Conservation (phyloP, 1,140 invertebrate species). For the Listronotus oregonensis region DNA sequence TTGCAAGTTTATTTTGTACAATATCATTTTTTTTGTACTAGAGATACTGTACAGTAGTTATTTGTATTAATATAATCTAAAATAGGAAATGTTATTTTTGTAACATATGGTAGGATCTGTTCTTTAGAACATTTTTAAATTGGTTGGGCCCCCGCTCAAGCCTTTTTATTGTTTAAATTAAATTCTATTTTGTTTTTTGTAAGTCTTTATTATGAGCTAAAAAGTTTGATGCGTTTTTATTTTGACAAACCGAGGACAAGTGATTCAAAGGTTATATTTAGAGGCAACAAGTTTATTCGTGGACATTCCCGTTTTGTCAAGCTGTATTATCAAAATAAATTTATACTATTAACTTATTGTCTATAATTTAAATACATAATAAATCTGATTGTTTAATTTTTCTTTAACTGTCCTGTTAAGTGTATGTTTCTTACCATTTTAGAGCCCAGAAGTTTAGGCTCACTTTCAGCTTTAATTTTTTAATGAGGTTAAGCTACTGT, state of each 20-base stretch:
- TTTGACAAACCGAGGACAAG: conserved; percentile 46
- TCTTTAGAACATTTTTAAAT: conserved; percentile 45
- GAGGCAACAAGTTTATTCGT: conserved; percentile 37
- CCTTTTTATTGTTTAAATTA: conserved; percentile 42
- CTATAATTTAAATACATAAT: conserved; percentile 42
- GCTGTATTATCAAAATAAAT: conserved; percentile 55
- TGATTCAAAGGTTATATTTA: conserved; percentile 29
- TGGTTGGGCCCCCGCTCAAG: conserved; percentile 42
- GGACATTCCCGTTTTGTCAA: conserved; percentile 55
- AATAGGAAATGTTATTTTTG: conserved; percentile 45
- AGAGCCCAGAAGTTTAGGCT: not conserved
- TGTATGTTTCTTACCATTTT: conserved; percentile 4
- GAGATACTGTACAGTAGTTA: conserved; percentile 47
- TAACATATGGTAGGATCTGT: conserved; percentile 53
- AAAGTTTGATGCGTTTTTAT: conserved; percentile 27
- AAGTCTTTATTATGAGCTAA: conserved; percentile 22
- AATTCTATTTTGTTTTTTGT: conserved; percentile 34
- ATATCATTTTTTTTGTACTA: conserved; percentile 43
- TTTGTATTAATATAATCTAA: conserved; percentile 44
- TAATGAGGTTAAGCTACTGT: conserved; percentile 24
- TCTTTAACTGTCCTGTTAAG: conserved; percentile 8
- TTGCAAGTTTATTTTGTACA: conserved; percentile 41
- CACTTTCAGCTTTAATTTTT: conserved; percentile 17
- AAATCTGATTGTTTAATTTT: conserved; percentile 18
- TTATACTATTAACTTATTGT: conserved; percentile 53